Evolutionary conservation across 2,888 invertebrate genomes (phyloP).

Genomic region (Drosophila mayaguana): DNA sequence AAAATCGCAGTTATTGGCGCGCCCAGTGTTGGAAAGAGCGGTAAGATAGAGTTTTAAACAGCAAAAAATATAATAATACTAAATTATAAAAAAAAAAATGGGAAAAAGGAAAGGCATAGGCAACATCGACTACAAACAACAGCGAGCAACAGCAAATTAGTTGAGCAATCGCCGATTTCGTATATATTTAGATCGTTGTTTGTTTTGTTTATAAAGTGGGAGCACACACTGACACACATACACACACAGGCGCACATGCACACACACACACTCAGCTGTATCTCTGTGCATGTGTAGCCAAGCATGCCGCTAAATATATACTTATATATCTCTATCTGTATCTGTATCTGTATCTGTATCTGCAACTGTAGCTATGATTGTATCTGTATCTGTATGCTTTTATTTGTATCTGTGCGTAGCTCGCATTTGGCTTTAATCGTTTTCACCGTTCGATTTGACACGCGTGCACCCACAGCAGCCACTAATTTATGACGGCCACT

Average conservation of each 20-base stretch:
- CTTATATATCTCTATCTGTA: slow-evolving; percentile 21
- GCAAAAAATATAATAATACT: no score
- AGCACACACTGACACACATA: slow-evolving; percentile 42
- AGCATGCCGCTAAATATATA: slow-evolving; percentile 26
- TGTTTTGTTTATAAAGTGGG: slow-evolving; percentile 80
- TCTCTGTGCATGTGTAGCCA: slow-evolving; percentile 27
- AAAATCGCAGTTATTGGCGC: slow-evolving; percentile 96
- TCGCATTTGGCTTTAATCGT: slow-evolving; percentile 67
- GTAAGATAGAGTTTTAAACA: slow-evolving; percentile 85
- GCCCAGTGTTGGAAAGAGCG: slow-evolving; percentile 96
- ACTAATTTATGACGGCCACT: slow-evolving; percentile 61
- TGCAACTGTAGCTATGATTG: slow-evolving; percentile 7
- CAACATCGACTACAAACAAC: slow-evolving; percentile 12
- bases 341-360: slow-evolving; percentile 22
- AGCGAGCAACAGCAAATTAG: slow-evolving; percentile 76
- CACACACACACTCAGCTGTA: slow-evolving; percentile 5
- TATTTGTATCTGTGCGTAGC: slow-evolving; percentile 24
- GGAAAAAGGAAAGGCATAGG: neutral
- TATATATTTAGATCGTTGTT: slow-evolving; percentile 78
- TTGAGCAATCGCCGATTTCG: slow-evolving; percentile 77
- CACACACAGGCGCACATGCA: slow-evolving; percentile 3
- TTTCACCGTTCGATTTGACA: slow-evolving; percentile 72
- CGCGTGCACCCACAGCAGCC: slow-evolving; percentile 58
- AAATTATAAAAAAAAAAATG: neutral
- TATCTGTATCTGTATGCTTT: slow-evolving; percentile 18